Evolutionary conservation across 2,888 invertebrate genomes (phyloP), one percentile per base, ranked within the genome.

Genomic region (Agriopis leucophaearia): DNA sequence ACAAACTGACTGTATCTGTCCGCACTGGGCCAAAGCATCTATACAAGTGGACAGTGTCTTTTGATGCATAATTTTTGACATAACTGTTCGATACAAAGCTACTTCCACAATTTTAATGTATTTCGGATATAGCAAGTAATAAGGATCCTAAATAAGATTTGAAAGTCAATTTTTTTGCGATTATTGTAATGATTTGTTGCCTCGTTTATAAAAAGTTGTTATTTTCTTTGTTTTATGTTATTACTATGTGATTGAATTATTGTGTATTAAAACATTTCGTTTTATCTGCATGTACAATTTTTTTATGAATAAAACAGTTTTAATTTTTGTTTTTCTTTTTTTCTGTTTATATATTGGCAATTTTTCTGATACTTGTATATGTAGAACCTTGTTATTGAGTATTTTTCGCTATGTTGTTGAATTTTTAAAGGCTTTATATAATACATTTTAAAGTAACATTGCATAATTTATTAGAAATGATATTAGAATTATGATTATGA

Each of bases 181-280:
- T 64, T 64, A 66, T 64, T 51, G 27, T 54, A 56, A 56, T 71
- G n/a, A 64, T 71, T 70, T 71, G 69, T 71, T 72, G 64, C 45
- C 45, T 70, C 62, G 66, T 74, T 69, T 61, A 50, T 64, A 48
- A 47, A 58, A 60, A 64, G 69, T 74, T 74, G 72, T 75, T 75
- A 72, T 70, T 71, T 66, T 50, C 50, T 61, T 73, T 69, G 67
- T 75, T 72, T 72, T 64, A 60, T 64, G 54, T 64, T 40, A 60
- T 70, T 60, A 59, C 50, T 50, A 48, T 56, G 8, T 70, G 13
- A 44, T 45, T 6, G 15, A 15, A n/a, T 62, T 71, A 54, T 71
- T 65, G 57, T 74, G 72, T 59, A 66, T 66, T 61, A 40, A 55
- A 47, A 62, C 52, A 54, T 54, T 51, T 54, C 40, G 51, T 61